Conservation (phyloP, 2,113 vertebrate genomes). For the Syrmaticus mikado region DNA sequence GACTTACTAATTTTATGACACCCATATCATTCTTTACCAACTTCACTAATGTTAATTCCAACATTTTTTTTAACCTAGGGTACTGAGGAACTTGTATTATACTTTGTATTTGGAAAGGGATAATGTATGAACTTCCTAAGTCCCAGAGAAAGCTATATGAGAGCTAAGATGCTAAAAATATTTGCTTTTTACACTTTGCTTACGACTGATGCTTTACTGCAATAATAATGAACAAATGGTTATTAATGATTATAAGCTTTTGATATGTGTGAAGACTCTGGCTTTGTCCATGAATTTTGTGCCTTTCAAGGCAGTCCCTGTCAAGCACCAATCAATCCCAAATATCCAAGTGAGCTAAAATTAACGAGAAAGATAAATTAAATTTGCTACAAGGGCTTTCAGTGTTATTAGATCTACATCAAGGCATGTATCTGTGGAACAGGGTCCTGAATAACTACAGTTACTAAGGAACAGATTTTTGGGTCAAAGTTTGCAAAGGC, state of each 20-base stretch:
- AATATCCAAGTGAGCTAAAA: background rate
- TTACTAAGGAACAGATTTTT: background rate
- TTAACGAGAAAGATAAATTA: background rate
- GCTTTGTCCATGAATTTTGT: background rate
- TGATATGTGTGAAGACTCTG: background rate
- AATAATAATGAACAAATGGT: background rate
- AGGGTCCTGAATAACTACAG: background rate
- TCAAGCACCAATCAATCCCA: background rate
- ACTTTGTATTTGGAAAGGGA: background rate
- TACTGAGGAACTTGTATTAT: background rate
- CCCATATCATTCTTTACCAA: background rate
- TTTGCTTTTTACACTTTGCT: background rate
- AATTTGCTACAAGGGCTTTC: background rate
- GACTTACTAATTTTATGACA: background rate
- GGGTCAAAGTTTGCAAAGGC: slow-evolving; percentile 8
- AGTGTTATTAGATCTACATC: background rate
- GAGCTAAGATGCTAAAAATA: background rate
- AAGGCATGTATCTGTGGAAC: background rate
- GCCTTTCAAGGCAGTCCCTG: background rate
- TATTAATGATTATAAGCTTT: background rate
- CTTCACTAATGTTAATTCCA: background rate
- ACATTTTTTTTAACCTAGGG: background rate
- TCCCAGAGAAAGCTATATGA: background rate
- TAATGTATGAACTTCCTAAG: background rate
- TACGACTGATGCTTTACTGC: background rate